Evolutionary conservation across 2,113 vertebrate genomes (phyloP).

Genomic region (Tympanuchus pallidicinctus): DNA sequence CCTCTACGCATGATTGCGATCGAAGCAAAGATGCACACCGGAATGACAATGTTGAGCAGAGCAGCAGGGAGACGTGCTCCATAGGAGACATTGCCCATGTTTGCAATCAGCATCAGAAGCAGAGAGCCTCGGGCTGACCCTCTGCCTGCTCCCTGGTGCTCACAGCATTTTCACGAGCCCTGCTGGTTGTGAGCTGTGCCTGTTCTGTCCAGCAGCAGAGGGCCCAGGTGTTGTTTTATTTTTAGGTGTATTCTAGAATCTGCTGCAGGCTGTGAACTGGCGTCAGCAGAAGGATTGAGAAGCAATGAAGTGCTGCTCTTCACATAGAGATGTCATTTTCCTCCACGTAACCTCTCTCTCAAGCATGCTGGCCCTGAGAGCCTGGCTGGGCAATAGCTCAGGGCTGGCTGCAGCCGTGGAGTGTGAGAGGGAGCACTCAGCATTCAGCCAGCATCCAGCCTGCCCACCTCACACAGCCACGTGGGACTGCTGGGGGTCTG

Average conservation of each 20-base stretch:
- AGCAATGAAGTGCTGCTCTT: background rate
- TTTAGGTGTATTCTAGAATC: constrained; percentile 26
- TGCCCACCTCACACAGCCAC: rapidly evolving
- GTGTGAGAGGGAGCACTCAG: background rate
- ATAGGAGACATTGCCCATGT: background rate
- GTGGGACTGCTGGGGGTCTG: background rate
- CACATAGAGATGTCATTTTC: background rate
- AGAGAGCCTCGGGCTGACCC: background rate
- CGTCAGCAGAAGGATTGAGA: background rate
- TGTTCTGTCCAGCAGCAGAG: constrained; percentile 13
- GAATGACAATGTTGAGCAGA: background rate
- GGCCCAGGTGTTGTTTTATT: constrained; percentile 31
- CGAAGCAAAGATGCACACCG: background rate
- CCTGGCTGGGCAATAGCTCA: rapidly evolving
- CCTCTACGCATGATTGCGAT: background rate
- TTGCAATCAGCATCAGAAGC: background rate
- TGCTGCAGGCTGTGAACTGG: background rate
- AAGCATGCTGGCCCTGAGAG: background rate
- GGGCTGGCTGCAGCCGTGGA: background rate
- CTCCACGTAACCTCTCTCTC: background rate
- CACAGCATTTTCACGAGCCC: background rate
- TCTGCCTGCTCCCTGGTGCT: background rate
- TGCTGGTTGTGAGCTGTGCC: background rate
- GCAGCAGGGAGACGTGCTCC: background rate
- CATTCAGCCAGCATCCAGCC: rapidly evolving